These are phyloP conservation scores for Mesembrinibis cayennensis DNA, from an alignment of 2,113 vertebrate species.

Conservation along the genomic window DNA sequence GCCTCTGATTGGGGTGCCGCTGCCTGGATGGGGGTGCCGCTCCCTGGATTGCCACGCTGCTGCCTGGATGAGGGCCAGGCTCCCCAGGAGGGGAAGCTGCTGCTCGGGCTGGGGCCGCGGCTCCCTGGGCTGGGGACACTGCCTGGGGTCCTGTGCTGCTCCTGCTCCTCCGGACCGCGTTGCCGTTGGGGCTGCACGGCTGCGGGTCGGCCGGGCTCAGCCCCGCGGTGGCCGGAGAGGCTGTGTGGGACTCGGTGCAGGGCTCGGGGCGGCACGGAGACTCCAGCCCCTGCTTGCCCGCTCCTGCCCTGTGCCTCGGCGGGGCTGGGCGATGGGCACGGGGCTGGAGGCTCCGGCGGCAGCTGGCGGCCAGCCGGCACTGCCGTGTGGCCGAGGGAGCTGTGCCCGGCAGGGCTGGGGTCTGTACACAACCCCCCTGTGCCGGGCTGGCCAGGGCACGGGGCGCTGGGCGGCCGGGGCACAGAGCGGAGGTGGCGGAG, in stretches of 20 bases:
- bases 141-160: background rate
- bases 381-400: rapidly evolving
- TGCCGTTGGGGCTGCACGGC: rapidly evolving
- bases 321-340: rapidly evolving
- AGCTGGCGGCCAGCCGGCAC: background rate
- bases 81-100: background rate
- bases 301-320: background rate
- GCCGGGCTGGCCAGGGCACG: background rate
- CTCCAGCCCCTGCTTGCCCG: rapidly evolving
- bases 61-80: background rate
- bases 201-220: background rate
- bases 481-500: rapidly evolving
- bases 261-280: rapidly evolving
- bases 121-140: background rate
- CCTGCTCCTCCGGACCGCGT: background rate
- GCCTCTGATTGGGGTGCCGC: background rate
- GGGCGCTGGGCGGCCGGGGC: background rate
- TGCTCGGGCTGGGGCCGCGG: background rate
- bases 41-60: background rate
- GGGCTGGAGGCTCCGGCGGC: background rate
- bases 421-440: rapidly evolving
- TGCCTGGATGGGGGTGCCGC: too few species aligned
- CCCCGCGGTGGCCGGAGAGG: background rate
- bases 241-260: background rate
- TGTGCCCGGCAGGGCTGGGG: rapidly evolving